These are phyloP conservation scores for Uria lomvia DNA, from an alignment of 2,113 vertebrate species.

Conservation along the genomic window DNA sequence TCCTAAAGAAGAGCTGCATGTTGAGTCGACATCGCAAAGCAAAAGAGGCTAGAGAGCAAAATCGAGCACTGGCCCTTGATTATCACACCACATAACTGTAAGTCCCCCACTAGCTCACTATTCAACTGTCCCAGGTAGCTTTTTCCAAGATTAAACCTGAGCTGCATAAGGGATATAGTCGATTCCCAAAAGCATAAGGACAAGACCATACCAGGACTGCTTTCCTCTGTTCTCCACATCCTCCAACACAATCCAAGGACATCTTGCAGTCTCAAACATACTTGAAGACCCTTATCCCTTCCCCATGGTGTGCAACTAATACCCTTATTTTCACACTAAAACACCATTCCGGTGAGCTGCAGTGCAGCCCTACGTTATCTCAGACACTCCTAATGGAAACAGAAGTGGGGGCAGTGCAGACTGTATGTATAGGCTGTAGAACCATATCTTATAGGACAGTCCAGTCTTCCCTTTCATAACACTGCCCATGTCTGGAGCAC, in stretches of 20 bases:
- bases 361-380: neutral
- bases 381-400: neutral
- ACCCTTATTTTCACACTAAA: neutral
- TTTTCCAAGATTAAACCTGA: neutral
- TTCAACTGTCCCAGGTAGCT: neutral
- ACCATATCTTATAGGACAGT: neutral
- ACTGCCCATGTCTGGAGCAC: neutral
- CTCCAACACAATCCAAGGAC: neutral
- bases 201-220: neutral
- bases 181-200: neutral
- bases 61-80: neutral
- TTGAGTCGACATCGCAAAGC: neutral
- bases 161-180: neutral
- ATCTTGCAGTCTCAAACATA: neutral
- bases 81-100: neutral
- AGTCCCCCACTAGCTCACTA: neutral
- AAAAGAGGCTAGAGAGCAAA: neutral
- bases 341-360: neutral
- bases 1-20: neutral
- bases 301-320: neutral
- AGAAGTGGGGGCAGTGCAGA: neutral
- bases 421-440: neutral
- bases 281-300: neutral
- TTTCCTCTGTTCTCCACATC: neutral
- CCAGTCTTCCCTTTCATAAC: neutral